phyloP scores from a whole-genome alignment of 2,888 invertebrate species.

The Isotomurus palustris region DNA sequence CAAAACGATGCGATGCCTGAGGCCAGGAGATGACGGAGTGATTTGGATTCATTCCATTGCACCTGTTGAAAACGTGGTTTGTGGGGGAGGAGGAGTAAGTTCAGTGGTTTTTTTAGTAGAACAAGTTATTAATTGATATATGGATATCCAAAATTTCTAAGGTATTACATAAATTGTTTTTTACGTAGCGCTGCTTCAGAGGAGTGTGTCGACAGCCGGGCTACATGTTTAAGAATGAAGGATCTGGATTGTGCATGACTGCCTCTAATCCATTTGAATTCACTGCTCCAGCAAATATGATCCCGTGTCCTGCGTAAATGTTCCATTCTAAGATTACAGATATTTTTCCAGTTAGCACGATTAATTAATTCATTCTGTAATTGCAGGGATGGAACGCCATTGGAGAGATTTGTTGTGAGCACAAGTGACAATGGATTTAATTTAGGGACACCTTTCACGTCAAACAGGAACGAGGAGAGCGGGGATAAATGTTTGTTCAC shows the following conservation, averaged over 20 bases:
- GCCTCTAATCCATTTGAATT: background rate
- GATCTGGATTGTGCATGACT: background rate
- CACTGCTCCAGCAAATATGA: background rate
- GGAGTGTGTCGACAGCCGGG: slow-evolving; percentile 16
- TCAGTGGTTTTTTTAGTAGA: no score
- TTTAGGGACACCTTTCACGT: slow-evolving; percentile 7
- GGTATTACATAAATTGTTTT: background rate
- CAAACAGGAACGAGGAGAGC: slow-evolving; percentile 6
- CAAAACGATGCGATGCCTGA: slow-evolving; percentile 15
- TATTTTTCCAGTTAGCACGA: background rate
- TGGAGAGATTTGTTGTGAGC: slow-evolving; percentile 10
- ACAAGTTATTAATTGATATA: background rate
- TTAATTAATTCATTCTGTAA: background rate
- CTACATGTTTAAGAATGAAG: slow-evolving; percentile 1
- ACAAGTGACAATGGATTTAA: slow-evolving; percentile 1
- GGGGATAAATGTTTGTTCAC: slow-evolving; percentile 23
- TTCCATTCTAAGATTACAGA: background rate
- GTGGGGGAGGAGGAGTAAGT: slow-evolving; percentile 9
- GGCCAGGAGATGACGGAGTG: background rate
- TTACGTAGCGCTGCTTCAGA: slow-evolving; percentile 22
- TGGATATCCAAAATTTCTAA: background rate
- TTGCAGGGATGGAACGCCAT: slow-evolving; percentile 13
- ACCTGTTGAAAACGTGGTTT: slow-evolving; percentile 27
- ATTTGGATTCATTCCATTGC: slow-evolving; percentile 7
- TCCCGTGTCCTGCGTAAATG: slow-evolving; percentile 13